Conservation (phyloP, 2,888 invertebrate species). For the Pyrrhosoma nymphula region DNA sequence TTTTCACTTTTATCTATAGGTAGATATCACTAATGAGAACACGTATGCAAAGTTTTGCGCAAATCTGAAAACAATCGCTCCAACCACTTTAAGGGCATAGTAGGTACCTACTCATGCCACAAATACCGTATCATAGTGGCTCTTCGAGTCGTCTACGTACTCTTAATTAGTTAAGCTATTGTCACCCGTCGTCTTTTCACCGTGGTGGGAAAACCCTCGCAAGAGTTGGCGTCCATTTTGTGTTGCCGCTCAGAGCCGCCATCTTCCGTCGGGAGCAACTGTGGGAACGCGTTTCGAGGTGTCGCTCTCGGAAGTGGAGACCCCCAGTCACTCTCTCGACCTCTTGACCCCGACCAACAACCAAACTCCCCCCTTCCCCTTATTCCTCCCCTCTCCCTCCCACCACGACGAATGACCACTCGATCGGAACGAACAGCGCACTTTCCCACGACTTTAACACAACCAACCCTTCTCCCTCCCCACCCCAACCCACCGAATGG, state of each 20-base stretch:
- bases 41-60: no score
- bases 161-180: no score
- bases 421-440: slow-evolving; percentile 58
- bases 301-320: slow-evolving; percentile 46
- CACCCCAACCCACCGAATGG: background rate
- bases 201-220: background rate
- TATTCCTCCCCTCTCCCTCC: background rate
- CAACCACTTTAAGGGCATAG: no score
- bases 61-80: no score
- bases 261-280: background rate
- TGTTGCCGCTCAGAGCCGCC: background rate
- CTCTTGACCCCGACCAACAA: slow-evolving; percentile 50
- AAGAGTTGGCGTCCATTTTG: background rate
- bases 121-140: no score
- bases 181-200: no score
- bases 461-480: background rate
- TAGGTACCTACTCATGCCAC: no score
- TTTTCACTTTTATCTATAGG: no score
- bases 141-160: no score
- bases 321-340: slow-evolving; percentile 41
- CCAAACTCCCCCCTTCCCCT: background rate
- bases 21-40: no score
- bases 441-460: slow-evolving; percentile 50
- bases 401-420: slow-evolving; percentile 47
- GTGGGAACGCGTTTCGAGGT: slow-evolving; percentile 42